Evolutionary conservation across 2,888 invertebrate species (phyloP), one percentile per base, ranked within the genome.

Genomic region (Sinohyriopsis cumingii): DNA sequence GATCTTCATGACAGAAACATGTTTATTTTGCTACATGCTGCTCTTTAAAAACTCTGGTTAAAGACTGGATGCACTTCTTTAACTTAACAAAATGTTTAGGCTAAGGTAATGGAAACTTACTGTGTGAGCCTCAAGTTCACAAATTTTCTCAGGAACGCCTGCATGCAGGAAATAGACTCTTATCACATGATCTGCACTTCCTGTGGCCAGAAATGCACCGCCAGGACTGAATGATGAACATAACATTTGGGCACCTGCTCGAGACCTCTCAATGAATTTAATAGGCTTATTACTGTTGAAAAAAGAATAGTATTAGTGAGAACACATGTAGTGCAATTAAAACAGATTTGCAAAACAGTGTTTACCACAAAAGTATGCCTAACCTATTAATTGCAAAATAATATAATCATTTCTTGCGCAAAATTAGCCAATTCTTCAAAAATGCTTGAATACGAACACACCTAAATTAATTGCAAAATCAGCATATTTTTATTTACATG

Each of bases 171-270:
- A 93, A 89, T 98, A 99, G n/a, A 98, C 94, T 45, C 92, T 88
- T 33, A 99, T 96, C 89, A 96, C 95, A 89, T 97, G 96, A 91
- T 99, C 98, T 0, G 96, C 96, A 71, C 95, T 96, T 65, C 98
- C 99, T 12, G 98, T 95, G 6, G 98, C 98, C 81, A 98, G 92
- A 90, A 97, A 96, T 74, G 94, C 93, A 28, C 97, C 97, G 25
- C 97, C 91, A 0, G 95, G 94, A 85, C 95, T 96, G 88, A 96
- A 96, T 0, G 95, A 94, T 0, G 95, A 95, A 90, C 97, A 98
- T 84, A 98, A 94, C 95, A 99, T 97, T 92, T 97, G 97, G 55
- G 96, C 96, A 9, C 98, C 98, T 0, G 97, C 97, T 6, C 97
- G 92, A 91, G 97, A 94, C 85, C 96, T 94, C 90, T 97, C 98